Conservation (phyloP, 1,140 invertebrate species). For the Samia ricini region DNA sequence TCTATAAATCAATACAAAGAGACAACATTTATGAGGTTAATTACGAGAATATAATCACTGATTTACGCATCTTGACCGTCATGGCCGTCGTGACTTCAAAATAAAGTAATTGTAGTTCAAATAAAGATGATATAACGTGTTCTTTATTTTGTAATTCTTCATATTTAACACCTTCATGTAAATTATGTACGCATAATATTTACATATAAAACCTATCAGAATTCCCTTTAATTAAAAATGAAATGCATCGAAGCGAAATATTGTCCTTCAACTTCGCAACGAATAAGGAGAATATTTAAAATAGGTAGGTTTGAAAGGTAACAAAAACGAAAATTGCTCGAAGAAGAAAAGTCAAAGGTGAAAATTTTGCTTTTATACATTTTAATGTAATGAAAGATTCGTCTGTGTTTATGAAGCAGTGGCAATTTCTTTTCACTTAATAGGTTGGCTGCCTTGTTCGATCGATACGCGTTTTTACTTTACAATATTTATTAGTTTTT, state of each 20-base stretch:
- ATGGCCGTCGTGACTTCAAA: too few species aligned
- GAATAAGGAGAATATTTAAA: neutral
- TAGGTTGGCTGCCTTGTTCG: neutral
- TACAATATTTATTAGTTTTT: neutral
- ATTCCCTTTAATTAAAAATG: neutral
- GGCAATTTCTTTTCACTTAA: neutral
- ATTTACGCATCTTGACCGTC: too few species aligned
- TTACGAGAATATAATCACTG: too few species aligned
- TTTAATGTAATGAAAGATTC: neutral
- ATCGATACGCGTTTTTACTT: neutral
- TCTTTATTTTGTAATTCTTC: too few species aligned
- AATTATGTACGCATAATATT: too few species aligned
- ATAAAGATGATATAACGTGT: too few species aligned
- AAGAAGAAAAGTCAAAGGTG: neutral
- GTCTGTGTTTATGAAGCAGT: neutral
- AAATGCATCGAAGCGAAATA: neutral
- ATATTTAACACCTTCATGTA: too few species aligned
- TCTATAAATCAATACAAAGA: too few species aligned
- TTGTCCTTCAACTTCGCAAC: neutral
- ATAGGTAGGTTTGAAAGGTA: neutral
- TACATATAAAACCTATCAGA: neutral
- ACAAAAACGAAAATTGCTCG: neutral
- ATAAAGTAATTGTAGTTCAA: too few species aligned
- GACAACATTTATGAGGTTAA: too few species aligned
- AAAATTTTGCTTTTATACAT: conserved; percentile 2